Conservation (phyloP, 2,113 vertebrate genomes). For the Albula glossodonta region DNA sequence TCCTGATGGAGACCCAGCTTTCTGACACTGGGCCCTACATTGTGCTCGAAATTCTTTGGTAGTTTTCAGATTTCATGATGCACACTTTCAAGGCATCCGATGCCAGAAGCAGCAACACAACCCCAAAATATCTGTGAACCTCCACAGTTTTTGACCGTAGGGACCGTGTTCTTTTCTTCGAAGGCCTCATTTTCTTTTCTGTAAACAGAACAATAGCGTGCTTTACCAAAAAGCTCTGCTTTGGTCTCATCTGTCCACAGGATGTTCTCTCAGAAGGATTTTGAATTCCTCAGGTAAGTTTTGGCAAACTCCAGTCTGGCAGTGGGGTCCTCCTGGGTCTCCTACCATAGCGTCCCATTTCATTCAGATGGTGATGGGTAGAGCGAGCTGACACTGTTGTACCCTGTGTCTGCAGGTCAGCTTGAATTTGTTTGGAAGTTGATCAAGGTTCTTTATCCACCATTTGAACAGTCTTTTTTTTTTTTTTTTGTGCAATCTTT, state of each 20-base stretch:
- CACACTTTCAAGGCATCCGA: too few species aligned
- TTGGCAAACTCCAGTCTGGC: background rate
- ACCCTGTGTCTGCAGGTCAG: background rate
- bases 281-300: too few species aligned
- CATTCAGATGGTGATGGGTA: background rate
- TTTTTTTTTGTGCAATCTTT: background rate
- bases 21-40: too few species aligned
- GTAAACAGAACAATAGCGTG: background rate
- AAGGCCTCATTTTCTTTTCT: slow-evolving; percentile 12
- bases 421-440: background rate
- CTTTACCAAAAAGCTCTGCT: slow-evolving; percentile 5
- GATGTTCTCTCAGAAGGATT: background rate
- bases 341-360: background rate
- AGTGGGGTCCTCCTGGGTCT: background rate
- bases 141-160: too few species aligned
- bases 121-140: too few species aligned
- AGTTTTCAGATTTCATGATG: too few species aligned
- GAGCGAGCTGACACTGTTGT: too few species aligned
- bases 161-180: too few species aligned
- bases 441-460: too few species aligned
- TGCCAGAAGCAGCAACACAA: too few species aligned
- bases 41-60: too few species aligned
- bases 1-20: too few species aligned
- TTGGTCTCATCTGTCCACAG: background rate
- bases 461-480: background rate